Evolutionary conservation across 2,888 invertebrate species (phyloP), one percentile per base, ranked within the genome.

Genomic region (Eupithecia centaureata): DNA sequence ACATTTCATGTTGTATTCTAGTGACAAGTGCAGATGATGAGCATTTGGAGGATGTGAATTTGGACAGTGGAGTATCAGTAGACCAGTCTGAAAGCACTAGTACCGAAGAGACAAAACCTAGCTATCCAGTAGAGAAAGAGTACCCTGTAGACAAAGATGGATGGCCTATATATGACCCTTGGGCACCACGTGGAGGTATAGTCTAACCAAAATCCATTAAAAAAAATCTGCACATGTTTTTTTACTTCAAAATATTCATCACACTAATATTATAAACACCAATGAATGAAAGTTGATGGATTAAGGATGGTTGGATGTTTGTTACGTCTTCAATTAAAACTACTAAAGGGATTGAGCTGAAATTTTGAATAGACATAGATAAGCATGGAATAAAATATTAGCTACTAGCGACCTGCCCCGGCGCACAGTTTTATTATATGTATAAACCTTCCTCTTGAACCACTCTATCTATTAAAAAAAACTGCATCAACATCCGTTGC

Each of bases 31-130:
- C 83, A 76, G 89, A 92, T 69, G 92, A 92, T 47, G 47, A 22
- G 18, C 18, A 47, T 47, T 42, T 42, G 42, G 42, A 42, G 8
- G 15, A 15, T 4, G 35, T 35, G 62, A 92, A 90, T 82, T 84
- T 85, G 28, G 92, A 93, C 63, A 93, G 92, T 75, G 93, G 92
- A 13, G 84, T 93, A 28, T 90, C 89, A 10, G 90, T 88, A 3
- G 93, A 92, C 73, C 92, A 91, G 72, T 91, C 91, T n/a, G 93
- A 93, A 77, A 91, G 90, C 71, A 88, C 89, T 1, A 89, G 88
- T 71, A 92, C 89, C 59, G 91, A 92, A 13, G 90, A 89, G 61
- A 86, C 78, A 4, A 81, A 73, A 4, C 77, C 78, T 8, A 77
- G 79, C 7, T 3, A n/a, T 18, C 5, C 10, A 13, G 10, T 5